Conservation (phyloP, 2,113 vertebrate genomes). For the Raphicerus campestris region DNA sequence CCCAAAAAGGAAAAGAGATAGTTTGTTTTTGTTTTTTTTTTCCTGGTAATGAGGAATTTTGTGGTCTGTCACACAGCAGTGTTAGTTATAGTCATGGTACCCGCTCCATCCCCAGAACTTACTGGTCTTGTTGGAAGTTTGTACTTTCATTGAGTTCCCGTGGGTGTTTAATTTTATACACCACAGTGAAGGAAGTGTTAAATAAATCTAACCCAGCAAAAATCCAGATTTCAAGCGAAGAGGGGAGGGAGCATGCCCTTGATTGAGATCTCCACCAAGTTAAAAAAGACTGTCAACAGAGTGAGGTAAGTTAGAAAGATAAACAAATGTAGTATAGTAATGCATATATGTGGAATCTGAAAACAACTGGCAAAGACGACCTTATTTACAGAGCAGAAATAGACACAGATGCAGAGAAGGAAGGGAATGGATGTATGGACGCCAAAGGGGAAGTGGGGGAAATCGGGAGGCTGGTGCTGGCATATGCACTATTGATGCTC, state of each 20-base stretch:
- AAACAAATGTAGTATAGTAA: not conserved
- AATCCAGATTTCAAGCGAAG: not conserved
- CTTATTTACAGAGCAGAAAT: not conserved
- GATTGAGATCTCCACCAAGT: not conserved
- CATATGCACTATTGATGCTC: not conserved
- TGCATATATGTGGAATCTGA: not conserved
- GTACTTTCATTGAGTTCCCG: not conserved
- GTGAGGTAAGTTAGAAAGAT: not conserved
- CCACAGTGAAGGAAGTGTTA: not conserved
- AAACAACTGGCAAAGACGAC: not conserved
- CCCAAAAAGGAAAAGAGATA: not conserved
- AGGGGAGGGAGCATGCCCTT: not conserved
- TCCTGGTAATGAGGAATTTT: not conserved
- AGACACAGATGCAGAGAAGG: not conserved
- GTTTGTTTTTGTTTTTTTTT: not conserved
- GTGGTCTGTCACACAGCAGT: not conserved
- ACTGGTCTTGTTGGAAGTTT: not conserved
- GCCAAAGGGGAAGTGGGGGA: not conserved
- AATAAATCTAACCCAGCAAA: not conserved
- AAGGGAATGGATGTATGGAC: not conserved
- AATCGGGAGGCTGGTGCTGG: not conserved
- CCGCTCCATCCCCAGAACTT: fast-evolving
- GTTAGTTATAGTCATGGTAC: not conserved
- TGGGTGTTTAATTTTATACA: not conserved
- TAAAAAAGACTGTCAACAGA: not conserved